Percentiles rank a stretch among this genome's conserved stretches.
Evolutionary conservation across 2,113 vertebrate species (phyloP).

Genomic region (Chamaetylas fuelleborni): DNA sequence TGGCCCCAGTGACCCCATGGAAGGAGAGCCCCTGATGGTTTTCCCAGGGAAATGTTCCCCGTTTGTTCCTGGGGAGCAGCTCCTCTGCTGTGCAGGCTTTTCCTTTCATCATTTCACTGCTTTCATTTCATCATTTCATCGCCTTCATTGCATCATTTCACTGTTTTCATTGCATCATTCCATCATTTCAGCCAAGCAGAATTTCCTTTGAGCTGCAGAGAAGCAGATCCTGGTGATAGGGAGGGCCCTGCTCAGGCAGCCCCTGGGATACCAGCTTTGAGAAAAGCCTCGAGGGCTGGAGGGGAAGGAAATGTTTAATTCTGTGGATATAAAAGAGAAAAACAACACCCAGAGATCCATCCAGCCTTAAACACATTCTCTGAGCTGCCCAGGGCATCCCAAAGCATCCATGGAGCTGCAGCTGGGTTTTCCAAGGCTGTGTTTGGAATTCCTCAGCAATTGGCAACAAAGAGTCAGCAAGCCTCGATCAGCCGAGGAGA

Average conservation of each 20-base stretch:
- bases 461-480: neutral
- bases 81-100: neutral
- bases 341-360: neutral
- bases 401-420: accelerated
- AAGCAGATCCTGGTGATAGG: constrained; percentile 29
- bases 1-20: neutral
- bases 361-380: accelerated
- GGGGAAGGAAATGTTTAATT: constrained; percentile 32
- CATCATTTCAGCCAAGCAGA: neutral
- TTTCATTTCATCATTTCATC: neutral
- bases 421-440: accelerated
- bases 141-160: neutral
- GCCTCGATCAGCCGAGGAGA: accelerated
- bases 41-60: neutral
- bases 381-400: neutral
- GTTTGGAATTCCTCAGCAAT: neutral
- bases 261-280: neutral
- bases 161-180: neutral
- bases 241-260: neutral
- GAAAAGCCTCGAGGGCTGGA: neutral
- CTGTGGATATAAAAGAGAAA: neutral
- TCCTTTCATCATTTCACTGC: neutral
- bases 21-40: neutral
- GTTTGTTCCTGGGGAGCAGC: neutral
- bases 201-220: constrained; percentile 33